A percentile compares a stretch with the other conserved stretches of the same genome.
Conservation (phyloP, 35 echinoderm and acorn worm species). For the Heliocidaris tuberculata region DNA sequence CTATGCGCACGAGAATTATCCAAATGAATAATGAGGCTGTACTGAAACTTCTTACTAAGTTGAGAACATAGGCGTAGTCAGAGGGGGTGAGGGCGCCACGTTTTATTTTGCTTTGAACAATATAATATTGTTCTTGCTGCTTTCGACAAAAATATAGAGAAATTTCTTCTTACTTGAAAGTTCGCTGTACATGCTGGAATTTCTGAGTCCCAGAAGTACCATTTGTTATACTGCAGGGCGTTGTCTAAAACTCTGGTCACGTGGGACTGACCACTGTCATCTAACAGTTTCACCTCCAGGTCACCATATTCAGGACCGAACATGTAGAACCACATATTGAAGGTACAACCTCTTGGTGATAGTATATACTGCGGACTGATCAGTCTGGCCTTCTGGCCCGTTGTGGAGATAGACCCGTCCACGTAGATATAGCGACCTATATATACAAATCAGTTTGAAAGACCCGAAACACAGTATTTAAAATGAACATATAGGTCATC, state of each 20-base stretch:
- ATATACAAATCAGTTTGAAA: neutral
- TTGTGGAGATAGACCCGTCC: slow-evolving; percentile 50
- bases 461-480: neutral
- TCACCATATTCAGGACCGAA: slow-evolving; percentile 70
- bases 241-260: slow-evolving; percentile 55
- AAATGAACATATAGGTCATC: neutral
- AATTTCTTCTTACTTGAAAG: slow-evolving; percentile 48
- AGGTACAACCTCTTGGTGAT: slow-evolving; percentile 45
- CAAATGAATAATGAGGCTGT: too few relatives aligned
- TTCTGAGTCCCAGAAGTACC: slow-evolving; percentile 44
- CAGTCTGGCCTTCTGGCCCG: slow-evolving; percentile 48
- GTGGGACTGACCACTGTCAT: neutral
- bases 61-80: too few relatives aligned
- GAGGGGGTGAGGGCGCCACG: too few relatives aligned
- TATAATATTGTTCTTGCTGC: too few relatives aligned
- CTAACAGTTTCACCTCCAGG: slow-evolving; percentile 52
- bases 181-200: slow-evolving; percentile 59
- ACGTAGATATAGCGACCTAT: slow-evolving; percentile 74
- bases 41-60: too few relatives aligned
- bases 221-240: slow-evolving; percentile 56
- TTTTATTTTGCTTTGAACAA: too few relatives aligned
- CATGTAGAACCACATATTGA: slow-evolving; percentile 87
- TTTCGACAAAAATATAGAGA: neutral
- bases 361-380: slow-evolving; percentile 62
- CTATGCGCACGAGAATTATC: too few relatives aligned